These are phyloP conservation scores for Rhinolophus ferrumequinum DNA, from an alignment of 2,113 vertebrate genomes.

Conservation along the genomic window DNA sequence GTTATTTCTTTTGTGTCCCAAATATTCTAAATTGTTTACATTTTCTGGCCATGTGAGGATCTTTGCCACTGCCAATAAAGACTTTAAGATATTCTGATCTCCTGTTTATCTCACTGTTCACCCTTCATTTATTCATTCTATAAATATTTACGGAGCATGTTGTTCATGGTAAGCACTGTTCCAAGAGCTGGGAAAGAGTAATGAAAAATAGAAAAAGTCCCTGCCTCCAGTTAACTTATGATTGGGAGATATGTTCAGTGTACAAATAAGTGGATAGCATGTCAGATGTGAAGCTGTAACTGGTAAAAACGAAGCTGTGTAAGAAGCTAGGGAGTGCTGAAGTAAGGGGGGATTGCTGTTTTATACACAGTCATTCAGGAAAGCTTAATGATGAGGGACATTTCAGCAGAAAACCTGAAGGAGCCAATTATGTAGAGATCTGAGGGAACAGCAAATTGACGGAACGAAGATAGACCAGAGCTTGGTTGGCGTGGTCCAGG, in stretches of 20 bases:
- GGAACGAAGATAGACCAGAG: not conserved
- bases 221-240: not conserved
- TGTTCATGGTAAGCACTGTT: not conserved
- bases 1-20: not conserved
- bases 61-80: not conserved
- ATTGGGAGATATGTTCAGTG: not conserved
- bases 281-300: not conserved
- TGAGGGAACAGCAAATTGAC: not conserved
- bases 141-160: not conserved
- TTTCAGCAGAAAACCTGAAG: not conserved
- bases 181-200: not conserved
- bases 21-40: not conserved
- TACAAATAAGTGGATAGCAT: not conserved
- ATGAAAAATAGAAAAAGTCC: not conserved
- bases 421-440: not conserved
- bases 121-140: conserved; percentile 8
- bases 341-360: not conserved
- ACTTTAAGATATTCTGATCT: not conserved
- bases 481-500: not conserved
- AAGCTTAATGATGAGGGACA: not conserved
- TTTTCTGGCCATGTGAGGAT: conserved; percentile 10
- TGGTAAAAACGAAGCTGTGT: not conserved
- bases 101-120: not conserved
- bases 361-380: not conserved
- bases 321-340: not conserved